These are phyloP conservation scores for Muscicapa adusta DNA, from an alignment of 2,113 vertebrate genomes.

Conservation along the genomic window DNA sequence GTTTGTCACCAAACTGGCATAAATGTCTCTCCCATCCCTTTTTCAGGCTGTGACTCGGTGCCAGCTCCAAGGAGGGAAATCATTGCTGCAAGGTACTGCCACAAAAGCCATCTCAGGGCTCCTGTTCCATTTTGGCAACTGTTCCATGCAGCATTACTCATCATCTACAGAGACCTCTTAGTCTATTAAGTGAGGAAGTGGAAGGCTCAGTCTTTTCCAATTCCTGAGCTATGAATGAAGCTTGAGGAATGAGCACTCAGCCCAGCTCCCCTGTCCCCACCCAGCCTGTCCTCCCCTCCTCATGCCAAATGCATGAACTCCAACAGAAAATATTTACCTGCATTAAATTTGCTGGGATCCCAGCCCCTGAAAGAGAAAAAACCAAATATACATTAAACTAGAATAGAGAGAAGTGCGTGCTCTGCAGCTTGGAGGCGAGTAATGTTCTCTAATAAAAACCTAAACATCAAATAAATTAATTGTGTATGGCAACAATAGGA, in stretches of 20 bases:
- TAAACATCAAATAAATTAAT: conserved; percentile 32
- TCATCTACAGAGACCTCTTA: conserved; percentile 18
- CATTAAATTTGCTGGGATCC: not conserved
- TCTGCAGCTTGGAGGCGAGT: not conserved
- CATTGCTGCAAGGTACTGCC: not conserved
- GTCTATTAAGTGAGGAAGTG: not conserved
- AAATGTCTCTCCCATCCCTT: not conserved
- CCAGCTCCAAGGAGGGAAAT: not conserved
- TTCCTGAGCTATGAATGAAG: not conserved
- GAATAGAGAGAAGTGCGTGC: not conserved
- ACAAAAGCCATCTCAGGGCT: not conserved
- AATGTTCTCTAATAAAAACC: not conserved
- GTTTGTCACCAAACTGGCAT: not conserved
- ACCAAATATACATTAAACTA: not conserved
- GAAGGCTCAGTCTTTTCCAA: conserved; percentile 1
- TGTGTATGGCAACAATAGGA: conserved; percentile 1
- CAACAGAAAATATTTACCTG: not conserved
- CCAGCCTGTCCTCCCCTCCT: not conserved
- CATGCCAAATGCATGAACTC: not conserved
- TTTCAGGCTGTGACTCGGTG: not conserved
- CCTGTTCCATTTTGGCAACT: conserved; percentile 39
- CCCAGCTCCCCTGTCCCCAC: not conserved
- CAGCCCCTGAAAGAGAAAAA: not conserved
- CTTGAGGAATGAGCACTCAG: not conserved
- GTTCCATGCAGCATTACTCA: conserved; percentile 4